phyloP scores from a whole-genome alignment of 2,888 invertebrate genomes.

The Calameuta idolon region DNA sequence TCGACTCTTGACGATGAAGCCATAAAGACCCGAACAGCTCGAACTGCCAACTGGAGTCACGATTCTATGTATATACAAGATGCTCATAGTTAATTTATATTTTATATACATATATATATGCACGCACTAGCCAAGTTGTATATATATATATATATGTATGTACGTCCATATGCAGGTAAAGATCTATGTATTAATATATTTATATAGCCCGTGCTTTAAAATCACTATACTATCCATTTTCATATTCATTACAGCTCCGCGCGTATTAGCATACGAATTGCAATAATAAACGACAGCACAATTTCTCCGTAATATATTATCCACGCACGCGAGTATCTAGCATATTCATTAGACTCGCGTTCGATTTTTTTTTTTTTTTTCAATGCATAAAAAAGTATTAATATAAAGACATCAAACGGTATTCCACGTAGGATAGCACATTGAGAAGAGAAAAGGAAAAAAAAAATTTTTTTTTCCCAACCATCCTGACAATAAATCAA shows the following conservation, averaged over 20 bases:
- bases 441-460: neutral
- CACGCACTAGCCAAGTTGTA: neutral
- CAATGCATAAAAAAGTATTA: neutral
- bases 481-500: slow-evolving; percentile 34
- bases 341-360: neutral
- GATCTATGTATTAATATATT: slow-evolving; percentile 3
- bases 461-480: neutral
- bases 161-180: neutral
- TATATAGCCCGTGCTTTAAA: slow-evolving; percentile 24
- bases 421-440: neutral
- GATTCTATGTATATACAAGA: neutral
- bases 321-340: slow-evolving; percentile 21
- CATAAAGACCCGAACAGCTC: slow-evolving; percentile 36
- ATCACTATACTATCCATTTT: slow-evolving; percentile 38
- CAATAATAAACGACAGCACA: slow-evolving; percentile 47
- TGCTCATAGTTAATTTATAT: neutral
- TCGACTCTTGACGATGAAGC: slow-evolving; percentile 39
- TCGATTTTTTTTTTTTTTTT: too few species aligned
- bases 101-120: too few species aligned
- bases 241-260: slow-evolving; percentile 41
- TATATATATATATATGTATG: neutral
- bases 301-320: slow-evolving; percentile 35
- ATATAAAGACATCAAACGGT: neutral
- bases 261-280: slow-evolving; percentile 55
- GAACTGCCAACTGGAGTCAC: slow-evolving; percentile 25